Evolutionary conservation across 2,888 invertebrate species (phyloP), one percentile per base, ranked within the genome.

Genomic region (Cerastis rubricosa): DNA sequence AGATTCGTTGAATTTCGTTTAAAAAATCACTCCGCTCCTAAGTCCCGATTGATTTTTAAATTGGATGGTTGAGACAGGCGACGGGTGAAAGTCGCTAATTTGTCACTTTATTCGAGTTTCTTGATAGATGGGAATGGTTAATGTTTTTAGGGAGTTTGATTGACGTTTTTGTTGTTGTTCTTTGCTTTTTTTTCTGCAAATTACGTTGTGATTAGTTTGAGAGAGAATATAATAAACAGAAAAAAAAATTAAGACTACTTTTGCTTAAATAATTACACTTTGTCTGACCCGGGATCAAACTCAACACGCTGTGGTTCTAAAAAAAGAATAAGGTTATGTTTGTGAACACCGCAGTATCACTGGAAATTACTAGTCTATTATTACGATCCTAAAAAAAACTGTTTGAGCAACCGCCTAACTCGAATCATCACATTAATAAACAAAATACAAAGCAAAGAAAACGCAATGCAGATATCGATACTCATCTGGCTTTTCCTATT

Each of bases 1-100:
- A 65, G 72, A 84, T 78, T 74, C 63, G 67, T 40, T 54, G 74
- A 83, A 76, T 86, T 84, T 68, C 61, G 54, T 73, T 74, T 43
- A 78, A 81, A 76, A 80, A 88, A 79, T 77, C 76, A 69, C 81
- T 86, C 63, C 29, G 65, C 29, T 72, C 70, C 67, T 69, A 80
- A 84, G 74, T 51, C 74, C 11, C 64, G 79, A 87, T 87, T 87
- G 87, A 86, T 87, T 88, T 86, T 88, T 76, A 87, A 88, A 88
- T 87, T 88, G 81, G 77, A 76, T 78, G 79, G 76, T 80, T 76
- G 71, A 85, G 79, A 80, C 84, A 80, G 61, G 66, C 74, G 76
- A 61, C 35, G 67, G 77, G 54, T 74, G 43, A 78, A 29, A 69
- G 61, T 40, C 74, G 73, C 74, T 84, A 86, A 87, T 87, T 88